phyloP scores from a whole-genome alignment of 2,888 invertebrate species.

The Acanthosepion pharaonis region DNA sequence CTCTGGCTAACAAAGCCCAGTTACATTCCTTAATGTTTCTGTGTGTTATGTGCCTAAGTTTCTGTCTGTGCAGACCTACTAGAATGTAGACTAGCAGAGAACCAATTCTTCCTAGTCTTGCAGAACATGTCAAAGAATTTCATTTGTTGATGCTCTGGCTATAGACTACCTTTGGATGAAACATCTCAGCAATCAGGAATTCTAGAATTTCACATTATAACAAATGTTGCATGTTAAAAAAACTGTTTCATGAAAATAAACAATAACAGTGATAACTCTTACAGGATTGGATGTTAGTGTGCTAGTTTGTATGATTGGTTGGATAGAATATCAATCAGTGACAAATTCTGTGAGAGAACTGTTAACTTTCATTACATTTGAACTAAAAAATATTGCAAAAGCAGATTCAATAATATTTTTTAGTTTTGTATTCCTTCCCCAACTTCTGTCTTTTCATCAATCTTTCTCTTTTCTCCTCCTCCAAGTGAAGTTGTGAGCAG shows the following conservation, averaged over 20 bases:
- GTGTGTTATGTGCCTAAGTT: constrained; percentile 3
- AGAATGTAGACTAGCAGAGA: background rate
- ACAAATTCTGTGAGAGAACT: constrained; percentile 11
- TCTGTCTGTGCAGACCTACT: background rate
- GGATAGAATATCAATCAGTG: constrained; percentile 6
- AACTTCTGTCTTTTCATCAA: background rate
- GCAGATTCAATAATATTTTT: constrained; percentile 33
- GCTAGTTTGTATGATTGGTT: constrained; percentile 12
- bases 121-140: background rate
- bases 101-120: background rate
- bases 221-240: constrained; percentile 33
- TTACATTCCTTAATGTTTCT: constrained; percentile 33
- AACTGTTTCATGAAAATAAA: background rate
- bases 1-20: background rate
- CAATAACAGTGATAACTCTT: background rate
- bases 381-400: background rate
- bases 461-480: background rate
- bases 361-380: background rate
- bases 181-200: constrained; percentile 11
- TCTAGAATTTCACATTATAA: background rate
- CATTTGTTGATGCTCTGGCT: background rate
- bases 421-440: background rate
- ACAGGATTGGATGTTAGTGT: background rate
- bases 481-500: constrained; percentile 33
- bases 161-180: background rate